Evolutionary conservation across 2,797 vertebrate genomes (phyloP), one percentile per base, ranked within the genome.

Genomic region (Distichodus sexfasciatus): DNA sequence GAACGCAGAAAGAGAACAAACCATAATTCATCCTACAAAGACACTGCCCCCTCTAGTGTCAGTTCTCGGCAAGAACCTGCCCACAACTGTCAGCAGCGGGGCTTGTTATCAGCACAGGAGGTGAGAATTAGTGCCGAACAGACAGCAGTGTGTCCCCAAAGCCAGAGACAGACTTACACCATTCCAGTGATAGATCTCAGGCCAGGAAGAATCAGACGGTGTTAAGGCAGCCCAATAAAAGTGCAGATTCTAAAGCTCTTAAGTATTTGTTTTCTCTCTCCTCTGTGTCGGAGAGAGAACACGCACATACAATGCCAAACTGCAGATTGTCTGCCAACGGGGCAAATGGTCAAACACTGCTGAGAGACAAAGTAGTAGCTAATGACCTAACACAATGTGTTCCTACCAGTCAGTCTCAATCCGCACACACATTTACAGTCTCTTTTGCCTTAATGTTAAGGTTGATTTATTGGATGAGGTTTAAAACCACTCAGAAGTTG

Each of bases 21-120:
- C 59, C 38, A 66, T 47, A 61, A 15, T 38, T 26, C 17, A 38
- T 21, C 66, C 12, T n/a, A 9, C 46, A n/a, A 74, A 60, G 41
- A 53, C 59, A 38, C 71, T 82, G 74, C 74, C 17, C 83, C 86
- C 81, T 78, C 87, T 89, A 68, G 80, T 75, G 73, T 41, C 47
- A 10, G 17, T 8, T 23, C 24, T 7, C 29, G 14, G 15, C 6
- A 29, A 61, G 57, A 17, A 12, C 1, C 24, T 47, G 59, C 9
- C 15, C 7, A 14, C 21, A 43, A 6, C 55, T 58, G 11, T 12
- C 21, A n/a, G 23, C 11, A 8, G 46, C n/a, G 23, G 15, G 21
- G 23, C 9, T 23, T 64, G 11, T 55, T 40, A 28, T 59, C 43
- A 29, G 24, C 61, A 53, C 43, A 51, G 40, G 14, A 57, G 15